These are phyloP conservation scores for Catharus minimus DNA, from an alignment of 2,113 vertebrate species.

Conservation along the genomic window DNA sequence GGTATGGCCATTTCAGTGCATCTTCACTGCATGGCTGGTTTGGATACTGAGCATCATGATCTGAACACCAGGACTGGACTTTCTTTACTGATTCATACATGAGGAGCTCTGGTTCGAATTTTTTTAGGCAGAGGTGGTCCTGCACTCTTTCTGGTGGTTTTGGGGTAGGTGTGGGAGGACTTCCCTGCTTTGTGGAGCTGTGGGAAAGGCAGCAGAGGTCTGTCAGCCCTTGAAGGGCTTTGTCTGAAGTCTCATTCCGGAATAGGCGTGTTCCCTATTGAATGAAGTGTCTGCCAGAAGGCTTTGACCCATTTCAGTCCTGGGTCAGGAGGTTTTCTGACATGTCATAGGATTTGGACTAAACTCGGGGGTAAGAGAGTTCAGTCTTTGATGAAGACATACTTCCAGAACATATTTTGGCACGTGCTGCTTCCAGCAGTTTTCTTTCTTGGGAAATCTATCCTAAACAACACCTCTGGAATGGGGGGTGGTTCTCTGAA, in stretches of 20 bases:
- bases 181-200: not conserved
- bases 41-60: rapidly evolving
- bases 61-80: not conserved
- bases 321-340: not conserved
- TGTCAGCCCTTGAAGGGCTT: not conserved
- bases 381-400: not conserved
- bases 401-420: not conserved
- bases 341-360: not conserved
- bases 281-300: not conserved
- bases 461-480: not conserved
- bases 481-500: not conserved
- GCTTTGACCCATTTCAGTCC: not conserved
- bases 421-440: not conserved
- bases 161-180: not conserved
- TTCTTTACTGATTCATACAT: not conserved
- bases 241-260: not conserved
- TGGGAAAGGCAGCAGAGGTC: not conserved
- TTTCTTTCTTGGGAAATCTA: not conserved
- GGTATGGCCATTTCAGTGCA: rapidly evolving
- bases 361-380: not conserved
- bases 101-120: not conserved
- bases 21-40: not conserved
- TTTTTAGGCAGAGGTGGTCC: not conserved
- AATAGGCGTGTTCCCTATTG: not conserved
- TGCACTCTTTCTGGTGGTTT: not conserved